Evolutionary conservation across 2,797 vertebrate genomes (phyloP).

Genomic region (Arrhamphus sclerolepis): DNA sequence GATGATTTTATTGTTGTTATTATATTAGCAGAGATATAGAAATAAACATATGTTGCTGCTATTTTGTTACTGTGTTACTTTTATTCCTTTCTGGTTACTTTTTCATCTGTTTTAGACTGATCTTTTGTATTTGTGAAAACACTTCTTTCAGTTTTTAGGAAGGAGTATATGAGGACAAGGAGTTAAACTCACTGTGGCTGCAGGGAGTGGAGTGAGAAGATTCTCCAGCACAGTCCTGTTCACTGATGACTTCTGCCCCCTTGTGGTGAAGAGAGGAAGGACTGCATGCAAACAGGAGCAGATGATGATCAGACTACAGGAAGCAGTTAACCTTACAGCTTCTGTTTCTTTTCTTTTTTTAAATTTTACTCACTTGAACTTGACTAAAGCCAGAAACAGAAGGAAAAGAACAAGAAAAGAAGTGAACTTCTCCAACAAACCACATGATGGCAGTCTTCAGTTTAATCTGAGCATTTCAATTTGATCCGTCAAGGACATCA

Average conservation of each 20-base stretch:
- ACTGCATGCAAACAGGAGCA: constrained; percentile 30
- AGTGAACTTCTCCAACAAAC: too few species aligned
- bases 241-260: constrained; percentile 32
- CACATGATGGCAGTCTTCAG: too few species aligned
- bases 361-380: too few species aligned
- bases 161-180: background rate
- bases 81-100: background rate
- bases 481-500: too few species aligned
- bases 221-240: constrained; percentile 36
- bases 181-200: constrained; percentile 59
- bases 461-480: too few species aligned
- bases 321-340: background rate
- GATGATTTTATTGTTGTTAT: too few species aligned
- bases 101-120: too few species aligned
- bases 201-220: constrained; percentile 18
- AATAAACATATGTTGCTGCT: background rate
- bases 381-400: too few species aligned
- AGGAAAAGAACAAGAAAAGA: too few species aligned
- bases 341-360: too few species aligned
- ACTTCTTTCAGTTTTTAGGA: background rate
- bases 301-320: background rate
- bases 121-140: too few species aligned
- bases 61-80: background rate
- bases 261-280: constrained; percentile 56
- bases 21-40: too few species aligned